phyloP scores from a whole-genome alignment of 2,797 vertebrate genomes.

The Botia almorhae region DNA sequence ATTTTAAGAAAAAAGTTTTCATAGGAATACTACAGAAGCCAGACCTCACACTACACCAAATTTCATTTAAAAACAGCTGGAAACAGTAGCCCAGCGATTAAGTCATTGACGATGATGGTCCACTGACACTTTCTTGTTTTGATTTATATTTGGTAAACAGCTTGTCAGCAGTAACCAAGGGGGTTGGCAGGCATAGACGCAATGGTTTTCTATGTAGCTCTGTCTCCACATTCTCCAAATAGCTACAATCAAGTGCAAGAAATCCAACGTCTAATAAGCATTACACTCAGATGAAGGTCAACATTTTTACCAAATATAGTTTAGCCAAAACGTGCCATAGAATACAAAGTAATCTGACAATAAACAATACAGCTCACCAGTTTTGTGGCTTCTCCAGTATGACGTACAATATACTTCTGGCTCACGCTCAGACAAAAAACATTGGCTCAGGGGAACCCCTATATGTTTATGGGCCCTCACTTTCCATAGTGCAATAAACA shows the following conservation, averaged over 20 bases:
- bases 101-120: slow-evolving; percentile 70
- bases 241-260: background rate
- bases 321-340: background rate
- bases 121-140: slow-evolving; percentile 69
- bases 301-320: background rate
- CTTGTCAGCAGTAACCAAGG: slow-evolving; percentile 21
- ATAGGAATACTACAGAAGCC: slow-evolving; percentile 4
- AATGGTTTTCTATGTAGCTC: slow-evolving; percentile 10
- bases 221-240: background rate
- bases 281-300: slow-evolving; percentile 1
- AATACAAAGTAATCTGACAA: background rate
- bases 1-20: background rate
- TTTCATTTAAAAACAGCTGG: slow-evolving; percentile 72
- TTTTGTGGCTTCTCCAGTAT: background rate
- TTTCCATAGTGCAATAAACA: slow-evolving; percentile 56
- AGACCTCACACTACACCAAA: slow-evolving; percentile 62
- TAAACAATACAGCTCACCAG: background rate
- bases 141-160: slow-evolving; percentile 46
- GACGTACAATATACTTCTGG: slow-evolving; percentile 8
- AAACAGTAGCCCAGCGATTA: slow-evolving; percentile 72
- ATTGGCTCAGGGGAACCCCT: background rate
- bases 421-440: background rate
- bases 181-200: background rate
- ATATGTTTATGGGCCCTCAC: slow-evolving; percentile 12
- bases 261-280: background rate